phyloP scores from a whole-genome alignment of 23 tunicate genomes.

The Botrylloides violaceus region DNA sequence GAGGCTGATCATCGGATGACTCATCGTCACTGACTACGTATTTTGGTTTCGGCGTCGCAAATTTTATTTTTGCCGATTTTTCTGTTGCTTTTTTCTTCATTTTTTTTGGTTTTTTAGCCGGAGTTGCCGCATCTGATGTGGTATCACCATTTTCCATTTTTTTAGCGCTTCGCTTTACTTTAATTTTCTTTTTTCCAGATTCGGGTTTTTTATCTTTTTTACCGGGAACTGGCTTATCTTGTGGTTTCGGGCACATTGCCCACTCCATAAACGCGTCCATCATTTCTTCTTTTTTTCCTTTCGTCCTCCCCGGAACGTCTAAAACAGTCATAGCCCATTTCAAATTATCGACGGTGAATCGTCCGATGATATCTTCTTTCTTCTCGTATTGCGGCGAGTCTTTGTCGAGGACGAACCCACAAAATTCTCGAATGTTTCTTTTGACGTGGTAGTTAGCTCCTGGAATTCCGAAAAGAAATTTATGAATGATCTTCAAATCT shows the following conservation, averaged over 20 bases:
- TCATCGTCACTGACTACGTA: constrained; percentile 26
- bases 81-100: constrained; percentile 33
- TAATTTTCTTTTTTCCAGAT: constrained; percentile 17
- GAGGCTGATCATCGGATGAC: constrained; percentile 24
- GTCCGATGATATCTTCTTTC: constrained; percentile 77
- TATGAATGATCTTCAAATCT: constrained; percentile 76
- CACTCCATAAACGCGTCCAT: constrained; percentile 59
- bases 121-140: constrained; percentile 7
- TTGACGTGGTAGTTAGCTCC: constrained; percentile 18
- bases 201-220: neutral
- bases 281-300: constrained; percentile 56
- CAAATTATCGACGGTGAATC: constrained; percentile 68
- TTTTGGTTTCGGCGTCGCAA: constrained; percentile 3
- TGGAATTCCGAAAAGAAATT: constrained; percentile 40
- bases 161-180: neutral
- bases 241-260: constrained; percentile 71
- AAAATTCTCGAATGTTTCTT: constrained; percentile 56
- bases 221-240: constrained; percentile 39
- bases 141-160: constrained; percentile 22
- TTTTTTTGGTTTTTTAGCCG: constrained; percentile 7
- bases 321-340: constrained; percentile 75
- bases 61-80: constrained; percentile 41
- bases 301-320: constrained; percentile 27
- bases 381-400: constrained; percentile 65
- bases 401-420: constrained; percentile 63